phyloP scores from a whole-genome alignment of 2,797 vertebrate genomes.

The Balearica regulorum region DNA sequence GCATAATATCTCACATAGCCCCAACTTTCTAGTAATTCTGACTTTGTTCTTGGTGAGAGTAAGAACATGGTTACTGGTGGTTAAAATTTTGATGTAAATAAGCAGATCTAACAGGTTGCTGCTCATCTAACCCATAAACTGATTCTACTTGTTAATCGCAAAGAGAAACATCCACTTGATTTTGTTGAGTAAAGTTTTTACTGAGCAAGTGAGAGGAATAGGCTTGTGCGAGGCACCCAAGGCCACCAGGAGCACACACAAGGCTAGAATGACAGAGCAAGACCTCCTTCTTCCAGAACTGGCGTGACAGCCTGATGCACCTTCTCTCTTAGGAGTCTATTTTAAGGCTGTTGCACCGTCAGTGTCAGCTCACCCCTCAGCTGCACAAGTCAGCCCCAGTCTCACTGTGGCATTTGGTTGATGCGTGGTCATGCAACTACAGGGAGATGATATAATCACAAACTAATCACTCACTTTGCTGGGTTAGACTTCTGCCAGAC shows the following conservation, averaged over 20 bases:
- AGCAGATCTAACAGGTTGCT: neutral
- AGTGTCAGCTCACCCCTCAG: neutral
- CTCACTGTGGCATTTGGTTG: neutral
- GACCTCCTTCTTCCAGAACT: neutral
- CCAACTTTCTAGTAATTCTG: neutral
- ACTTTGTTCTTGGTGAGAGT: neutral
- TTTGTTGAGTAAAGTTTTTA: neutral
- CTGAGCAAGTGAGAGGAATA: neutral
- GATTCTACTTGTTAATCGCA: neutral
- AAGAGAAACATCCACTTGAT: neutral
- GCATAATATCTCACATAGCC: neutral
- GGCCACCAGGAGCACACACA: neutral
- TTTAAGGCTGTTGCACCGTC: neutral
- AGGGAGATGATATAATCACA: neutral
- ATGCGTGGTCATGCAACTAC: neutral
- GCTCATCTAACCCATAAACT: neutral
- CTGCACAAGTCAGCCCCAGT: neutral
- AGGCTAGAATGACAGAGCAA: neutral
- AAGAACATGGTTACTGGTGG: neutral
- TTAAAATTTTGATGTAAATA: neutral
- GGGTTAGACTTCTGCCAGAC: neutral
- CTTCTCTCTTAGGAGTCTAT: neutral
- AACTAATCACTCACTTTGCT: neutral
- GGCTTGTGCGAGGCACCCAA: neutral
- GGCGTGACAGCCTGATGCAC: neutral